phyloP scores from a whole-genome alignment of 2,888 invertebrate genomes.

The Dermolepida albohirtum region DNA sequence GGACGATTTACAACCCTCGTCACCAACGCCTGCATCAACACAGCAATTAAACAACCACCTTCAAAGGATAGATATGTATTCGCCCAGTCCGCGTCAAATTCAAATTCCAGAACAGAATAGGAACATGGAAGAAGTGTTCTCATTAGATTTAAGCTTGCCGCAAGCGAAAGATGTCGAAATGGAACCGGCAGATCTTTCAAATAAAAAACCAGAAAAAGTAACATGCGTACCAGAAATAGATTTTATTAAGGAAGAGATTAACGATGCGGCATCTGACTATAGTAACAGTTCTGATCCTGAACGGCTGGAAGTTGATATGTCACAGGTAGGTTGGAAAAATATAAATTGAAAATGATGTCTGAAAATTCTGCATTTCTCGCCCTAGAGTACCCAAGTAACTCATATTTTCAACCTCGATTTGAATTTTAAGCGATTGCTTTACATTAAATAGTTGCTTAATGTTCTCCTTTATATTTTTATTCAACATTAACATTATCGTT shows the following conservation, averaged over 20 bases:
- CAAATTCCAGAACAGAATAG: conserved; percentile 3
- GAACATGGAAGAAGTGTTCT: conserved; percentile 10
- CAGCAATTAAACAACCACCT: conserved; percentile 29
- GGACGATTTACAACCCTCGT: conserved; percentile 5
- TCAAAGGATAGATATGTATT: conserved; percentile 41
- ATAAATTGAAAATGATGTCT: no score
- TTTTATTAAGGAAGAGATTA: conserved; percentile 61
- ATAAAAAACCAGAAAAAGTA: conserved; percentile 61
- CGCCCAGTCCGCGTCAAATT: conserved; percentile 25
- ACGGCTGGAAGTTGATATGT: conserved; percentile 78
- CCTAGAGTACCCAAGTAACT: no score
- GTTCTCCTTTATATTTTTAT: no score
- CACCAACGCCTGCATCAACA: conserved; percentile 34
- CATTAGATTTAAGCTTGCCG: conserved; percentile 29
- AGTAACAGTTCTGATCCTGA: conserved; percentile 82
- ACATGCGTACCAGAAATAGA: conserved; percentile 63
- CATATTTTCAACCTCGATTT: no score
- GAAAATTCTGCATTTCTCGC: no score
- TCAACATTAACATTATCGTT: no score
- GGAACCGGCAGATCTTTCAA: conserved; percentile 64
- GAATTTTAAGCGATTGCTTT: no score
- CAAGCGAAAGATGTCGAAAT: conserved; percentile 43
- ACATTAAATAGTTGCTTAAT: no score
- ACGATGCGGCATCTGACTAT: conserved; percentile 65
- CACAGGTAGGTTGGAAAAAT: conserved; percentile 58